phyloP scores from a whole-genome alignment of 2,888 invertebrate genomes.

The Leptura quadrifasciata region DNA sequence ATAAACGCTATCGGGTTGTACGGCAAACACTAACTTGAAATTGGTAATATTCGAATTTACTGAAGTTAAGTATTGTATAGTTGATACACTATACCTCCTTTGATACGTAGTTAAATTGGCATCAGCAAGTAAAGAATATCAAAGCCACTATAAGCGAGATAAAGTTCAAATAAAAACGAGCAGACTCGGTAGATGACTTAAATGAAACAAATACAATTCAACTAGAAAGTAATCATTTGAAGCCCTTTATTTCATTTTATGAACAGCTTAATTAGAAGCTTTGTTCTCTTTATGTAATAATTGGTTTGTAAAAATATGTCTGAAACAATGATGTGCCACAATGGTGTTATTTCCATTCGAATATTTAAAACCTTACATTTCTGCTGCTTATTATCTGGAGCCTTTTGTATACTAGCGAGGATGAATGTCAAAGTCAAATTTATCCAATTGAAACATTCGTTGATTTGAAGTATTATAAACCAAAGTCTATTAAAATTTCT shows the following conservation, averaged over 20 bases:
- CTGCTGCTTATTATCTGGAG: too few relatives aligned
- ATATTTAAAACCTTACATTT: background rate
- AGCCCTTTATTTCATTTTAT: background rate
- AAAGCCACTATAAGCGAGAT: background rate
- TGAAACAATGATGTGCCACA: background rate
- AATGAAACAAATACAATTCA: background rate
- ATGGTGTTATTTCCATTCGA: background rate
- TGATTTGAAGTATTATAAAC: too few relatives aligned
- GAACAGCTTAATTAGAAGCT: conserved; percentile 1
- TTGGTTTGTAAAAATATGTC: background rate
- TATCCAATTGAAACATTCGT: too few relatives aligned
- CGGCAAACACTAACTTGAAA: background rate
- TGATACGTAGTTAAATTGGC: background rate
- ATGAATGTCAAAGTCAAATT: too few relatives aligned
- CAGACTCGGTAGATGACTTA: background rate
- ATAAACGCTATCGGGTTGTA: background rate
- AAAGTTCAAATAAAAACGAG: background rate
- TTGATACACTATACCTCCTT: background rate
- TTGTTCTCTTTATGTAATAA: conserved; percentile 1
- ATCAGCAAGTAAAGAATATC: background rate
- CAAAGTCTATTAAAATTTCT: too few relatives aligned
- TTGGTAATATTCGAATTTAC: background rate
- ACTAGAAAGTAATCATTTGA: background rate
- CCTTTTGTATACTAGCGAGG: too few relatives aligned
- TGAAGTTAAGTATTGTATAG: background rate